Evolutionary conservation across 2,888 invertebrate genomes (phyloP).

Genomic region (Clitarchus hookeri): DNA sequence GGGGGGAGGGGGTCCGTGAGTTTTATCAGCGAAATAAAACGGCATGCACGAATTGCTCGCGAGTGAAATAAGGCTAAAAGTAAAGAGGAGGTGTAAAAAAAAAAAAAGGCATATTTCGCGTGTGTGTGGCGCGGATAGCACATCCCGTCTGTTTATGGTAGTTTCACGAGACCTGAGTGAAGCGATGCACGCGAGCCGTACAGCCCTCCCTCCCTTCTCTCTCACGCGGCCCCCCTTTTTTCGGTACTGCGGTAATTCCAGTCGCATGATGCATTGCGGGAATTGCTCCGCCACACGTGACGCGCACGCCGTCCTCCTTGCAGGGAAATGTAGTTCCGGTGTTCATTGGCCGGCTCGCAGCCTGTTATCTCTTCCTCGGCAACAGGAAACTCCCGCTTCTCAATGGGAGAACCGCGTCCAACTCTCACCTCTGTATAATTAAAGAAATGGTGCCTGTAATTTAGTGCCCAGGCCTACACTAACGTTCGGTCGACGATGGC

Average conservation of each 20-base stretch:
- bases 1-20: background rate
- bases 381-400: too few species aligned
- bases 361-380: too few species aligned
- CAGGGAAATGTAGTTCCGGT: too few species aligned
- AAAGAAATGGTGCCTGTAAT: too few species aligned
- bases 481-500: too few species aligned
- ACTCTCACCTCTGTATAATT: too few species aligned
- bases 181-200: background rate
- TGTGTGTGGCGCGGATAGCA: background rate
- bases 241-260: background rate
- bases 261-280: background rate
- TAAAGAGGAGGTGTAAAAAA: background rate
- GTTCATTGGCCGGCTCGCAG: too few species aligned
- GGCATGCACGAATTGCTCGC: constrained; percentile 8
- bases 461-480: too few species aligned
- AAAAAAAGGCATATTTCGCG: background rate
- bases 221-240: background rate
- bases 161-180: background rate
- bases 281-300: background rate
- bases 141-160: background rate
- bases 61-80: background rate
- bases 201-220: background rate
- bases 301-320: too few species aligned
- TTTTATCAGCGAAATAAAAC: constrained; percentile 14
- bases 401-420: too few species aligned